Percentiles rank a stretch among this genome's conserved stretches.
These are phyloP conservation scores for Serinus canaria DNA, from an alignment of 2,113 vertebrate genomes.

Conservation along the genomic window DNA sequence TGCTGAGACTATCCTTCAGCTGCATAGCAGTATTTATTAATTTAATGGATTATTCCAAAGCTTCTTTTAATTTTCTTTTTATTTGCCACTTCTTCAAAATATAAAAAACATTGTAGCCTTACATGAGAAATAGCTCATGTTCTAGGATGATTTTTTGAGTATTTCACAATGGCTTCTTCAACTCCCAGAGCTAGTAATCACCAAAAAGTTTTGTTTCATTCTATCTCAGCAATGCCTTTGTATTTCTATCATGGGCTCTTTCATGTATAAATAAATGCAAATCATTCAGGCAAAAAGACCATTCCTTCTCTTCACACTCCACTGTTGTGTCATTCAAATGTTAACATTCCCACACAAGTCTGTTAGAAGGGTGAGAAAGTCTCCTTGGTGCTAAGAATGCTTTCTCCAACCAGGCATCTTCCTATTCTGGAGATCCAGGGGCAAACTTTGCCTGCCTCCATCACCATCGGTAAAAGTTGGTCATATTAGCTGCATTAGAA, in stretches of 20 bases:
- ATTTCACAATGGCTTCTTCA: background rate
- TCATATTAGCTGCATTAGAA: background rate
- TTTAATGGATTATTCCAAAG: background rate
- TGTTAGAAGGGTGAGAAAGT: background rate
- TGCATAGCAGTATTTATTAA: background rate
- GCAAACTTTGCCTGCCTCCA: background rate
- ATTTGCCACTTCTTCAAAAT: background rate
- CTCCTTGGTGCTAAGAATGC: background rate
- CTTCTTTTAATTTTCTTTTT: background rate
- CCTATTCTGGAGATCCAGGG: background rate
- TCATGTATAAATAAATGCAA: background rate
- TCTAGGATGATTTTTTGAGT: background rate
- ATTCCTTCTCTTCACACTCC: background rate
- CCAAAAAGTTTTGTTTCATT: background rate
- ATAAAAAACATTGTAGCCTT: background rate
- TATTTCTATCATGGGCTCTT: background rate
- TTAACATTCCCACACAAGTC: background rate
- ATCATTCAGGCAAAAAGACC: background rate
- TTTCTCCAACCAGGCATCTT: background rate
- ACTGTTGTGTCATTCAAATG: background rate
- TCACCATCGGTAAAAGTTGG: background rate
- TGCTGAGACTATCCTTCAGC: background rate
- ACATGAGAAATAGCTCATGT: background rate
- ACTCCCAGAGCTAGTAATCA: background rate
- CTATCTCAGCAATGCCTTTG: background rate